Percentiles rank a stretch among this genome's conserved stretches.
These are phyloP conservation scores for Tachina grossa DNA, from an alignment of 2,888 invertebrate genomes.

Conservation along the genomic window DNA sequence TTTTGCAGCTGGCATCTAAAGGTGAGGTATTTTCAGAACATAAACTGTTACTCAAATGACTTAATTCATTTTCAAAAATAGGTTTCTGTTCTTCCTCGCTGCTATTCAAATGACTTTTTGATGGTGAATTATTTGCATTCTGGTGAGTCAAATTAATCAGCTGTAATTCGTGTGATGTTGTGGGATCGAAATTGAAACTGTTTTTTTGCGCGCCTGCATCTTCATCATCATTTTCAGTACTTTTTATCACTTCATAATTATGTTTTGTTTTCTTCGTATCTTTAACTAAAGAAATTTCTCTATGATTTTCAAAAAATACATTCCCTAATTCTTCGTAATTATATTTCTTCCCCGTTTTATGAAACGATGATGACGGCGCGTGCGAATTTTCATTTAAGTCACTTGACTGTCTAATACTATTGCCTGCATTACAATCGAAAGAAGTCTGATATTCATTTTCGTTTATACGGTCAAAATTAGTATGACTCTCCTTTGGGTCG, in stretches of 20 bases:
- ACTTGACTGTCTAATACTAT: background rate
- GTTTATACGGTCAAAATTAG: background rate
- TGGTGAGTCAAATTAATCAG: background rate
- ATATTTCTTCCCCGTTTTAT: background rate
- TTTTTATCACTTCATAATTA: background rate
- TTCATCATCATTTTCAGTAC: background rate
- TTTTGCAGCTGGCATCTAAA: conserved; percentile 6
- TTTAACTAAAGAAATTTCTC: background rate
- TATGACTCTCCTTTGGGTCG: background rate
- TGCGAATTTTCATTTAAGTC: conserved; percentile 23
- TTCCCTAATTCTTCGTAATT: conserved; percentile 7
- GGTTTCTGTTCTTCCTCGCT: conserved; percentile 6
- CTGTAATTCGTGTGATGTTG: conserved; percentile 2
- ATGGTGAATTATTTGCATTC: conserved; percentile 1
- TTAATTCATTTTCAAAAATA: conserved; percentile 29
- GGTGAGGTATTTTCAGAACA: conserved; percentile 44
- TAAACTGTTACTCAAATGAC: conserved; percentile 38
- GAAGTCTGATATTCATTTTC: conserved; percentile 16
- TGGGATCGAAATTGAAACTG: background rate
- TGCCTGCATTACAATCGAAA: conserved; percentile 3
- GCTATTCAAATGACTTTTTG: conserved; percentile 15
- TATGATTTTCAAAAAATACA: conserved; percentile 26
- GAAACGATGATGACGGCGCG: conserved; percentile 4
- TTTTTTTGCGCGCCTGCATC: background rate
- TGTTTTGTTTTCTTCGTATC: background rate